Conservation (phyloP, 2,888 invertebrate genomes). For the Portevinia maculata region DNA sequence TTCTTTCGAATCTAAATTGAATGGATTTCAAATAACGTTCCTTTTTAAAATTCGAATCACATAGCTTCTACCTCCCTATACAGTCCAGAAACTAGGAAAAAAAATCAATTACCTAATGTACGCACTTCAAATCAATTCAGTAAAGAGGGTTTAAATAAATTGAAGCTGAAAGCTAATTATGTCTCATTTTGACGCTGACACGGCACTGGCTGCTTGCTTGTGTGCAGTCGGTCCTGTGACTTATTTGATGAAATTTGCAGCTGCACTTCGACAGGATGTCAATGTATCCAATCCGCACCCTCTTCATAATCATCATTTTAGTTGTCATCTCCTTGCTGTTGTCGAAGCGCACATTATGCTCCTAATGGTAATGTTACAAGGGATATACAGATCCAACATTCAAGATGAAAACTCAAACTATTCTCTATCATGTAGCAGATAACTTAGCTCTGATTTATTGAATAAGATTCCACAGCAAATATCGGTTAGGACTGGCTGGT, state of each 20-base stretch:
- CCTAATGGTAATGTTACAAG: slow-evolving; percentile 28
- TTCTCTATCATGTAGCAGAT: background rate
- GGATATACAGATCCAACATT: slow-evolving; percentile 50
- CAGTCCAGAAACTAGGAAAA: too few species aligned
- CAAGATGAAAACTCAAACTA: slow-evolving; percentile 26
- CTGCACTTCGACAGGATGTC: slow-evolving; percentile 43
- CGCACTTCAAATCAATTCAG: too few species aligned
- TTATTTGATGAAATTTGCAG: slow-evolving; percentile 2
- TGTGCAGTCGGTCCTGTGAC: background rate
- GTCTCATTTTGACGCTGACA: background rate
- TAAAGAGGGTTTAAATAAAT: slow-evolving; percentile 22
- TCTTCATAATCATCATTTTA: slow-evolving; percentile 26
- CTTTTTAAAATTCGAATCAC: too few species aligned
- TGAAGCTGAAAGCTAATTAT: slow-evolving; percentile 26
- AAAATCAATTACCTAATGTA: too few species aligned
- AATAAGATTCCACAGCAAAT: slow-evolving; percentile 40
- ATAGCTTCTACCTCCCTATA: too few species aligned
- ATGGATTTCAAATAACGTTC: too few species aligned
- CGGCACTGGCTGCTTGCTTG: background rate
- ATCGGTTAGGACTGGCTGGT: background rate
- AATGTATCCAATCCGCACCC: slow-evolving; percentile 1
- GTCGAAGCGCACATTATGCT: slow-evolving; percentile 23
- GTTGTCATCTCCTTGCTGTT: background rate
- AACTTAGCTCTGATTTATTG: slow-evolving; percentile 31
- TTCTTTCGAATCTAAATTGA: too few species aligned